Base-by-base conservation (phyloP, 37 sponge, comb jelly and placozoan genomes). In the Geodia barretti region DNA sequence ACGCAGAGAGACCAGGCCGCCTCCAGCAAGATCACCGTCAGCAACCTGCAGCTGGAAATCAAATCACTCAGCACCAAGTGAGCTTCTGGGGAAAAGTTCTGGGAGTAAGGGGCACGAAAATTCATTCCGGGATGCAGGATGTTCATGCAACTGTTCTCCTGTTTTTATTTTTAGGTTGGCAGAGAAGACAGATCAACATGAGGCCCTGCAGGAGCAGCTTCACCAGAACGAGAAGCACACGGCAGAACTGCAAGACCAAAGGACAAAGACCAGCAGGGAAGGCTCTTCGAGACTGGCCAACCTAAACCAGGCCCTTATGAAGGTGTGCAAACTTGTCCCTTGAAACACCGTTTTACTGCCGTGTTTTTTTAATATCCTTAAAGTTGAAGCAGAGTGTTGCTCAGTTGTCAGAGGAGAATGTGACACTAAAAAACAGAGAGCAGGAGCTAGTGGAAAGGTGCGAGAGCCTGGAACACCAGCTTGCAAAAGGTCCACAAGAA, bases 181-280 rank as follows among this genome's bases (percentile, higher is more conserved):
- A 26, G 83, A 86, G 34, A 76, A 70, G 59, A 87, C 86, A 11
- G 87, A 91, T 25, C 36, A 86, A 25, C 76, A 37, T 62, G 77
- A 81, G 66, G 37, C 7, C 20, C 4, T 61, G 24, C 31, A 33
- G 71, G 68, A 23, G 2, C 24, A 81, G 39, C 68, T 88, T 0
- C 64, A 73, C 25, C 42, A 72, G 25, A 77, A 64, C 17, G 78
- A 76, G 2, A 73, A 88, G 34, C 60, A 21, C 30, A 25, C 83
- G 23, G 30, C 38, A 9, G 64, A 77, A 24, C 28, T 88, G 39
- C 14, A 65, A 29, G 39, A 24, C 21, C 67, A 88, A 34, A 64
- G 41, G 33, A 26, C 23, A 17, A 71, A 72, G 60, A 37, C 19
- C 21, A 72, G 59, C 26, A 60, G 73, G 38, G 79, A 81, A 7